Base-by-base conservation (phyloP, 2,888 invertebrate genomes). In the Yponomeuta malinellus region DNA sequence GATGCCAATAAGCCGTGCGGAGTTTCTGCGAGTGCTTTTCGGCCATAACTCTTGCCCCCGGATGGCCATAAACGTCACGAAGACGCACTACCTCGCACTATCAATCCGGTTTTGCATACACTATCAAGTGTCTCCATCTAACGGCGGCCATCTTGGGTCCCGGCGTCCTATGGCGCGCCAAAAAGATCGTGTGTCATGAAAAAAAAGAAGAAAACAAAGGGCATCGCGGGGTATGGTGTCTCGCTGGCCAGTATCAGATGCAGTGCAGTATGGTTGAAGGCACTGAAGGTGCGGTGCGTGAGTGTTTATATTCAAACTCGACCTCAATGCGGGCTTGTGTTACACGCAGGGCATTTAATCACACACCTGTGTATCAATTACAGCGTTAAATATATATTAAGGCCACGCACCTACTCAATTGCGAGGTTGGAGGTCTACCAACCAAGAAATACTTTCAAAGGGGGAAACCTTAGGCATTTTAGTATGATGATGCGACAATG, bases 71-170 rank as follows among this genome's bases (percentile, higher is more conserved):
- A 90, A 88, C 79, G 89, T 89, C 88, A 82, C 75, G 78, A 76
- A 82, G 82, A 79, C 81, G 80, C 81, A 82, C 83, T 81, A 84
- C 83, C 85, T 79, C 76, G 80, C 86, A 78, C 86, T 86, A 89
- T 89, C 88, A 87, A 86, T 87, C 87, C 84, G 81, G 87, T 86
- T 85, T 83, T 83, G 88, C 86, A 83, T 87, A 78, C 79, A 78
- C 83, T 89, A 90, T 90, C 90, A 81, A 77, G 77, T 78, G 87
- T 84, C 88, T 84, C 84, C 86, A 90, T 89, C 90, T 84, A 77
- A 72, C 76, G 79, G 78, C 77, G 78, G 80, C 82, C 83, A 83
- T 80, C 78, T 78, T 76, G 76, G 72, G 75, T 64, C 65, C 63
- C 64, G 70, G 10, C n/a, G 48, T 63, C 29, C 33, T 15, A 59